Evolutionary conservation across 2,113 vertebrate genomes (phyloP).

Genomic region (Octodon degus): DNA sequence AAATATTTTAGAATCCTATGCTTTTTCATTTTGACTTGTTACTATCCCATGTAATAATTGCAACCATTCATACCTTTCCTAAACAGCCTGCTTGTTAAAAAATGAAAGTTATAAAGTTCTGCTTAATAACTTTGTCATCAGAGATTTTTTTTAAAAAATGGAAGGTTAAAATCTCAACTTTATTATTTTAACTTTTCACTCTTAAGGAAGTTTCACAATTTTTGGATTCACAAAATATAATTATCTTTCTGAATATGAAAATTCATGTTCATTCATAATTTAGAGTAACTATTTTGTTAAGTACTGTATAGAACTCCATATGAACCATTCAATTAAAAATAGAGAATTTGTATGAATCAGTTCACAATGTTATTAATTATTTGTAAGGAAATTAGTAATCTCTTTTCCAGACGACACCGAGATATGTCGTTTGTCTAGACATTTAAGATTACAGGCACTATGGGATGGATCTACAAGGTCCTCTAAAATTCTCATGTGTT

Average conservation of each 20-base stretch:
- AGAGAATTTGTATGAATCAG: background rate
- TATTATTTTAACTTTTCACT: background rate
- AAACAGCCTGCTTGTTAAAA: background rate
- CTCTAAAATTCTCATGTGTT: background rate
- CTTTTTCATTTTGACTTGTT: background rate
- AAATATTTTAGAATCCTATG: background rate
- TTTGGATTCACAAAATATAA: background rate
- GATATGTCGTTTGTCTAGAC: background rate
- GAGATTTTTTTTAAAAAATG: background rate
- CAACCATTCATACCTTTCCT: background rate
- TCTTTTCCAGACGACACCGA: background rate
- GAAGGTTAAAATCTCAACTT: background rate
- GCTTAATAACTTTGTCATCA: background rate
- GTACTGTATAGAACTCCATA: background rate
- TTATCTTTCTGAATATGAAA: background rate
- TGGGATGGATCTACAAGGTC: background rate
- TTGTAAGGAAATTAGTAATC: background rate
- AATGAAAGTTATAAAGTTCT: background rate
- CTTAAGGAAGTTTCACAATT: background rate
- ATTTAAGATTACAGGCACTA: background rate
- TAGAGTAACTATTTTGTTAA: background rate
- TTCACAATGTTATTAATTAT: background rate
- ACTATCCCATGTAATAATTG: background rate
- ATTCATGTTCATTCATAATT: slow-evolving; percentile 1
- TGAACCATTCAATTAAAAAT: background rate